Percentiles rank a stretch among this genome's conserved stretches.
Conservation (phyloP, 2,113 vertebrate species). For the Terrapene triunguis region DNA sequence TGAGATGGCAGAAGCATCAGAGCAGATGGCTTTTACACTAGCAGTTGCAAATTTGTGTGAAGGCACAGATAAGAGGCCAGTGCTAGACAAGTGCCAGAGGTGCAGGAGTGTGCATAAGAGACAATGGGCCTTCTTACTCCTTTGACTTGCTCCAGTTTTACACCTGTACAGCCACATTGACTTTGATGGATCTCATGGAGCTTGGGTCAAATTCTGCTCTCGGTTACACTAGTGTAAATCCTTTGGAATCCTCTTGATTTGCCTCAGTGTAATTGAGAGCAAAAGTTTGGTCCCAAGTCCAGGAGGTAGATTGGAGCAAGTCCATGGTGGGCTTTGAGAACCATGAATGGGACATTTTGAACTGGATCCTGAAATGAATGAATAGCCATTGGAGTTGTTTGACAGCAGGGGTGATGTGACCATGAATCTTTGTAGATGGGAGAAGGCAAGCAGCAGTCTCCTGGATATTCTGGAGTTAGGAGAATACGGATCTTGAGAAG, state of each 20-base stretch:
- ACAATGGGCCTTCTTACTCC: not conserved
- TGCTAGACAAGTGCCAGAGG: not conserved
- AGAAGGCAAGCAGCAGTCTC: not conserved
- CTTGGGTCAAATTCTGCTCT: not conserved
- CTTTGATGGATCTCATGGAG: not conserved
- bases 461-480: not conserved
- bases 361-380: not conserved
- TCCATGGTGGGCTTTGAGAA: not conserved
- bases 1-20: not conserved
- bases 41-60: not conserved
- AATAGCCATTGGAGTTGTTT: not conserved
- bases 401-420: not conserved
- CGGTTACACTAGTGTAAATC: not conserved
- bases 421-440: not conserved
- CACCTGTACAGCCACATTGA: not conserved
- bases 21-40: not conserved
- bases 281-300: not conserved
- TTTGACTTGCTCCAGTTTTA: not conserved
- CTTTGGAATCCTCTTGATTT: not conserved
- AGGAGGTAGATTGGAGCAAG: not conserved
- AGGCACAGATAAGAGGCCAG: not conserved
- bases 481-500: not conserved
- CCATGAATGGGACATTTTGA: not conserved
- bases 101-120: not conserved
- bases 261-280: not conserved